A percentile compares a stretch with the other conserved stretches of the same genome.
phyloP scores from a whole-genome alignment of 2,888 invertebrate genomes.

The Microchrysa polita region DNA sequence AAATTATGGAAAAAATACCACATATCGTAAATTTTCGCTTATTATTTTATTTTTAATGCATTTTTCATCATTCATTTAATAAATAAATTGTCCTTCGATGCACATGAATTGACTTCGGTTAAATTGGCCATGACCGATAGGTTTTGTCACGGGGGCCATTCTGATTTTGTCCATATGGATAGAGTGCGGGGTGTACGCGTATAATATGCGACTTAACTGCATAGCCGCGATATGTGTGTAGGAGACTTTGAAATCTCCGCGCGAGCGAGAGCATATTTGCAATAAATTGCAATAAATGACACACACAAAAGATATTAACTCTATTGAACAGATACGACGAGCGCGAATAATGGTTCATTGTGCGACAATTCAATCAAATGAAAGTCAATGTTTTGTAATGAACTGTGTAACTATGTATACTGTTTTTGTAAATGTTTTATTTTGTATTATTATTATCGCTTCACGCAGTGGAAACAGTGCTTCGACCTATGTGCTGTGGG shows the following conservation, averaged over 20 bases:
- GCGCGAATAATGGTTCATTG: slow-evolving; percentile 37
- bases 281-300: slow-evolving; percentile 26
- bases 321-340: slow-evolving; percentile 36
- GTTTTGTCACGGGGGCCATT: slow-evolving; percentile 8
- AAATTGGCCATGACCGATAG: slow-evolving; percentile 43
- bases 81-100: slow-evolving; percentile 42
- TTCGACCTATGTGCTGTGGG: too few relatives aligned
- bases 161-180: background rate
- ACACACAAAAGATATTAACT: slow-evolving; percentile 22
- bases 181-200: background rate
- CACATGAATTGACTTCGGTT: slow-evolving; percentile 41
- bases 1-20: too few relatives aligned
- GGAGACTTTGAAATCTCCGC: background rate
- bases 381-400: slow-evolving; percentile 18
- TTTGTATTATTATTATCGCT: too few relatives aligned
- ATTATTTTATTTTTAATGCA: background rate
- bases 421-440: background rate
- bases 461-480: too few relatives aligned
- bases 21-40: slow-evolving; percentile 34
- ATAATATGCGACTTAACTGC: background rate
- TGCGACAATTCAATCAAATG: slow-evolving; percentile 29
- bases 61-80: slow-evolving; percentile 32
- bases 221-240: background rate
- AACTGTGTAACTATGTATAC: slow-evolving; percentile 7
- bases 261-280: slow-evolving; percentile 6